phyloP scores from a whole-genome alignment of 2,113 vertebrate species.

The Anarhynchus alexandrinus region DNA sequence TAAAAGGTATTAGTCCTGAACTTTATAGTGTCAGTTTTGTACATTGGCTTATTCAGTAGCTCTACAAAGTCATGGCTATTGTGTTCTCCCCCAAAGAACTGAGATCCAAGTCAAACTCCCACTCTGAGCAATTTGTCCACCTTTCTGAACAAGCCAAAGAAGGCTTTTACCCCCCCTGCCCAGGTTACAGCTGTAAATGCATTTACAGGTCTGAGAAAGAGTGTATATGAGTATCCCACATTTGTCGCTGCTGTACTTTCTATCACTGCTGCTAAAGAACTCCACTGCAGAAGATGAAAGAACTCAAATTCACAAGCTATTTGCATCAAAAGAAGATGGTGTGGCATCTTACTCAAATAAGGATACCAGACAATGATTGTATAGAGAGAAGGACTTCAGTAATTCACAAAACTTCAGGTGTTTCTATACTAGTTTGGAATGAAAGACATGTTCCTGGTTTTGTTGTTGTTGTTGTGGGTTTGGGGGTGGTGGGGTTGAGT shows the following conservation, averaged over 20 bases:
- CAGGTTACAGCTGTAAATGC: background rate
- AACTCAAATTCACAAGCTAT: background rate
- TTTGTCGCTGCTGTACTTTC: background rate
- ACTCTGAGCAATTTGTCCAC: background rate
- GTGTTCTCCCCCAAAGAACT: background rate
- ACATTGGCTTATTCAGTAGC: background rate
- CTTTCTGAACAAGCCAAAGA: background rate
- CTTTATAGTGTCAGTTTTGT: background rate
- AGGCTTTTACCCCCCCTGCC: accelerated
- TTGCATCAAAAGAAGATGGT: background rate
- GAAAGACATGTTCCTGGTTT: background rate
- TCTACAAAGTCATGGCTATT: background rate
- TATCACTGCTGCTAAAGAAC: background rate
- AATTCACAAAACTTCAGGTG: background rate
- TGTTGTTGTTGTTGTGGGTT: background rate
- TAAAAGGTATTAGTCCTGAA: background rate
- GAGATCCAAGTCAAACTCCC: background rate
- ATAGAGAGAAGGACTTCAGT: background rate
- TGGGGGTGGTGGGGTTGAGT: accelerated
- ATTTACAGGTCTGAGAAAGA: background rate
- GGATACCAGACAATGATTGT: background rate
- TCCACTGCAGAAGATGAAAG: background rate
- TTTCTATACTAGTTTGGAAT: background rate
- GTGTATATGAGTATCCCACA: accelerated
- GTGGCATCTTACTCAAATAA: background rate